phyloP scores from a whole-genome alignment of 2,888 invertebrate species.

The Lathronympha strigana region DNA sequence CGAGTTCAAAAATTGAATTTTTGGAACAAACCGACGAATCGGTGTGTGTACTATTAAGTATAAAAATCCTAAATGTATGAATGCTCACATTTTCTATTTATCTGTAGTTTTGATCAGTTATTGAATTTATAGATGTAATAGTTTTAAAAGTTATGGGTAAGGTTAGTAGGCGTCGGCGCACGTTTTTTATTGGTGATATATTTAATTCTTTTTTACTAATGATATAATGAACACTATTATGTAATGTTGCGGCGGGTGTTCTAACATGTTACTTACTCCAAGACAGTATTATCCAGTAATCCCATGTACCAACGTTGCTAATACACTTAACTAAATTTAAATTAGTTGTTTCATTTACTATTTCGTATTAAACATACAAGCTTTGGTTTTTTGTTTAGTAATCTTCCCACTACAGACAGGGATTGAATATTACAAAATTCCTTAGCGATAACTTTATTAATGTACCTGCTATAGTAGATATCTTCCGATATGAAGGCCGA shows the following conservation, averaged over 20 bases:
- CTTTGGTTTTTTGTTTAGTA: no score
- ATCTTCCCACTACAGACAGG: no score
- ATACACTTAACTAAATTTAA: slow-evolving; percentile 84
- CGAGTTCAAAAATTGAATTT: slow-evolving; percentile 43
- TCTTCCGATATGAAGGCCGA: no score
- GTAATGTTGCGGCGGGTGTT: slow-evolving; percentile 62
- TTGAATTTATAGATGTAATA: slow-evolving; percentile 81
- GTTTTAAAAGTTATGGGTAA: slow-evolving; percentile 67
- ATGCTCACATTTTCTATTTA: slow-evolving; percentile 80
- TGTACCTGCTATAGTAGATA: no score
- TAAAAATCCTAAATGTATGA: slow-evolving; percentile 75
- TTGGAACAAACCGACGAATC: slow-evolving; percentile 41
- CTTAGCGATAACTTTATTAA: no score
- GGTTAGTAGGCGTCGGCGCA: slow-evolving; percentile 73
- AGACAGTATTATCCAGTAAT: slow-evolving; percentile 83
- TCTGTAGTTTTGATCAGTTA: slow-evolving; percentile 77
- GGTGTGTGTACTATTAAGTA: slow-evolving; percentile 55
- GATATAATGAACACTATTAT: slow-evolving; percentile 68
- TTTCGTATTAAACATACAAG: no score
- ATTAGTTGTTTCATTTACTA: slow-evolving; percentile 54
- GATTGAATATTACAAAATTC: no score
- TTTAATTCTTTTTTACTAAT: slow-evolving; percentile 70
- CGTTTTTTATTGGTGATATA: slow-evolving; percentile 70
- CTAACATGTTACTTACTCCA: slow-evolving; percentile 66
- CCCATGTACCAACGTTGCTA: slow-evolving; percentile 84